Conservation (phyloP, 2,113 vertebrate genomes). For the Numenius arquata region DNA sequence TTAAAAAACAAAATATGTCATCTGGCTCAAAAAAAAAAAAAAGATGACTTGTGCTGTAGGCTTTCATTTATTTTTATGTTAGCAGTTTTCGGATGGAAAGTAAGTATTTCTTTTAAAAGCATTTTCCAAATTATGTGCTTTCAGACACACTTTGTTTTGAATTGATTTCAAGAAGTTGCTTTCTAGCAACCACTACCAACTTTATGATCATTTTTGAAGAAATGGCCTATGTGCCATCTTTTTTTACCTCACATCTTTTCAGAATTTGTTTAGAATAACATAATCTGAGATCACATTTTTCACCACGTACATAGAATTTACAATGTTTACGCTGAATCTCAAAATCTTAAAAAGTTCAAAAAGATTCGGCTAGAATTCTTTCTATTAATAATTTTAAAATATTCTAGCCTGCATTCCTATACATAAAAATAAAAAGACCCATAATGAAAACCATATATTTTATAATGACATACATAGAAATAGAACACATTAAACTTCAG, state of each 20-base stretch:
- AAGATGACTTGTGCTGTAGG: background rate
- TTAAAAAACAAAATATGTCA: background rate
- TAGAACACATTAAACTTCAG: slow-evolving; percentile 50
- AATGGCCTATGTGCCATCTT: background rate
- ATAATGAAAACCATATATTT: slow-evolving; percentile 44
- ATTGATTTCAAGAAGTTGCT: background rate
- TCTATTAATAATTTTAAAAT: slow-evolving; percentile 29
- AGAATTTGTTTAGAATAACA: background rate
- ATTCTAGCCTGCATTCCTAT: slow-evolving; percentile 37
- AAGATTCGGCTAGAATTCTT: background rate
- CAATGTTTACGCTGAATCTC: background rate
- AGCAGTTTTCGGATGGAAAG: background rate
- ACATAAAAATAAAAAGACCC: slow-evolving; percentile 18
- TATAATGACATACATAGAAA: slow-evolving; percentile 45
- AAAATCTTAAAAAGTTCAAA: background rate
- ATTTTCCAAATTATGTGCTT: slow-evolving; percentile 8
- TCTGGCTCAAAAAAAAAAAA: background rate
- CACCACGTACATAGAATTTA: background rate
- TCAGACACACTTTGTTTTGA: slow-evolving; percentile 2
- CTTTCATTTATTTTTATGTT: slow-evolving; percentile 6
- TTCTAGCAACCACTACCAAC: background rate
- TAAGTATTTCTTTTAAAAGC: slow-evolving; percentile 1
- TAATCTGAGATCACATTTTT: background rate
- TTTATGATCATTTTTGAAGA: background rate
- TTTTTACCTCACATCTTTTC: background rate